Conservation (phyloP, 2,113 vertebrate genomes). For the Trochalopteron elliotii region DNA sequence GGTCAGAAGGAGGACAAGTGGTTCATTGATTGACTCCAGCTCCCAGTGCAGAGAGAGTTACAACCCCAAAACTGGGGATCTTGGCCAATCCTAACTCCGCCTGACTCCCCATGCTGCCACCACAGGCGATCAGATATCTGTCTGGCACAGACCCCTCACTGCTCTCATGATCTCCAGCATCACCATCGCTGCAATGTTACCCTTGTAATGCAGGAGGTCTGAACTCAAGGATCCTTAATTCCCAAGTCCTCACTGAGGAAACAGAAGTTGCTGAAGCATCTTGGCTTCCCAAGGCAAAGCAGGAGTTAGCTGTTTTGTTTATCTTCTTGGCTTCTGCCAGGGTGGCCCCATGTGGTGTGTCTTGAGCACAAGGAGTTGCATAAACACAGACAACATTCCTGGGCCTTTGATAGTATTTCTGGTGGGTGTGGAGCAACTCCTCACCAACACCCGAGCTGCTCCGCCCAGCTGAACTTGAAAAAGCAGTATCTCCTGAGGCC, state of each 20-base stretch:
- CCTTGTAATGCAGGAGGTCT: fast-evolving
- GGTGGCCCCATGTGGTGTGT: background rate
- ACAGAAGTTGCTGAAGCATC: background rate
- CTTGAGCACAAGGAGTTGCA: background rate
- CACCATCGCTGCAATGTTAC: fast-evolving
- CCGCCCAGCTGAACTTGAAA: background rate
- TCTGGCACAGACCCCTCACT: fast-evolving
- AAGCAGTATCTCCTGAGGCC: background rate
- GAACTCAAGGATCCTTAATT: background rate
- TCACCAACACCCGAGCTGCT: fast-evolving
- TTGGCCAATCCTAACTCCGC: background rate
- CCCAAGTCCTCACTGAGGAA: background rate
- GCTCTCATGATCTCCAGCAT: background rate
- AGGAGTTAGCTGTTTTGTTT: background rate
- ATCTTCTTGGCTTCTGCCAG: background rate
- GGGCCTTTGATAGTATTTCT: background rate
- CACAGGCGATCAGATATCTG: fast-evolving
- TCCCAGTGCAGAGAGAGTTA: background rate
- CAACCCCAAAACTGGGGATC: background rate
- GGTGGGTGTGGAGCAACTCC: background rate
- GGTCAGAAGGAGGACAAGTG: background rate
- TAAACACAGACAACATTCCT: background rate
- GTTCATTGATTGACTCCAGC: fast-evolving
- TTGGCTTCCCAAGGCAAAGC: background rate
- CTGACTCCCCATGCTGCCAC: background rate